Evolutionary conservation across 2,113 vertebrate species (phyloP).

Genomic region (Malurus melanocephalus): DNA sequence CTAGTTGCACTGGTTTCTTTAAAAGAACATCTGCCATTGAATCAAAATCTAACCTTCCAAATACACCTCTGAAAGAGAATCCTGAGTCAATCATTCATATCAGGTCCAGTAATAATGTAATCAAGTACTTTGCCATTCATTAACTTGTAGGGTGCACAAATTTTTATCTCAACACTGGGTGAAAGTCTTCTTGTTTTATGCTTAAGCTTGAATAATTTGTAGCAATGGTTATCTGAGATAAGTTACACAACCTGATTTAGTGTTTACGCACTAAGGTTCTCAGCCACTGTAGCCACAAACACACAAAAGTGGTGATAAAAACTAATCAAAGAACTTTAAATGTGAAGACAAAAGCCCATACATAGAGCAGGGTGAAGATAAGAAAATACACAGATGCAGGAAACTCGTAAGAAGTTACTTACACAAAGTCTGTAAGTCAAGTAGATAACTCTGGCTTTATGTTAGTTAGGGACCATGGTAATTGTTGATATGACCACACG

Average conservation of each 20-base stretch:
- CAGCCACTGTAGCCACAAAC: not conserved
- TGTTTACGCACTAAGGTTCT: accelerated
- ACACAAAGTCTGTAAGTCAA: not conserved
- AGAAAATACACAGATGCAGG: not conserved
- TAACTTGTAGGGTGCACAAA: not conserved
- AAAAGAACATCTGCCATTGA: not conserved
- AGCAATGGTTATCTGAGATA: not conserved
- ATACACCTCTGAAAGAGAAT: not conserved
- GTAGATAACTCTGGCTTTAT: not conserved
- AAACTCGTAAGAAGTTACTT: not conserved
- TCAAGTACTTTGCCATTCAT: not conserved
- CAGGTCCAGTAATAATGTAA: not conserved
- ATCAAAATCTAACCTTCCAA: not conserved
- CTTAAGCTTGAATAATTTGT: not conserved
- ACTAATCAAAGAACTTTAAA: not conserved
- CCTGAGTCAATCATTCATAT: not conserved
- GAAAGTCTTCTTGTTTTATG: conserved; percentile 12
- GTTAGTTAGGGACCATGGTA: not conserved
- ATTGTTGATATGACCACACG: not conserved
- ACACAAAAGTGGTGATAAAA: not conserved
- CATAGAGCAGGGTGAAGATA: accelerated
- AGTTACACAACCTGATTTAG: not conserved
- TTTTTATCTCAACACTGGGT: not conserved
- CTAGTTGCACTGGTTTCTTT: not conserved
- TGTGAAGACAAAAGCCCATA: not conserved